A percentile compares a stretch with the other conserved stretches of the same genome.
Evolutionary conservation across 1,140 invertebrate species (phyloP).

Genomic region (Megalonaias nervosa): DNA sequence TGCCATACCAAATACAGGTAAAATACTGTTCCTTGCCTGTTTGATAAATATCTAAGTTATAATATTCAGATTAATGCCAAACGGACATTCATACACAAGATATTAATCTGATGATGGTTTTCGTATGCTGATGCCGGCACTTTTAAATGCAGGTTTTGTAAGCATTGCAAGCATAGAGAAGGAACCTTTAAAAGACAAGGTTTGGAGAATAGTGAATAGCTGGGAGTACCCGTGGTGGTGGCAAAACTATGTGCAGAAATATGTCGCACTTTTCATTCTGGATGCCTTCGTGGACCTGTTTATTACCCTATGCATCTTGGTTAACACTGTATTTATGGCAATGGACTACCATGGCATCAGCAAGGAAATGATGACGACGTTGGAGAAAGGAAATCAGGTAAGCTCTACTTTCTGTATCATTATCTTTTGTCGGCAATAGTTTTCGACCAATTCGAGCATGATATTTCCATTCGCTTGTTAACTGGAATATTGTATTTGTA

Average conservation of each 20-base stretch:
- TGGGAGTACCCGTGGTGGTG: constrained; percentile 97
- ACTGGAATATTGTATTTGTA: no score
- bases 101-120: no score
- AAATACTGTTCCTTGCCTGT: no score
- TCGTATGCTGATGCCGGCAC: no score
- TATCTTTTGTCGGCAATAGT: neutral
- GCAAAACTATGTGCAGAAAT: constrained; percentile 88
- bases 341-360: constrained; percentile 95
- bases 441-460: no score
- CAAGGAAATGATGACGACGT: constrained; percentile 76
- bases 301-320: constrained; percentile 97
- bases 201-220: constrained; percentile 93
- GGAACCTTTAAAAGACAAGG: constrained; percentile 57
- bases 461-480: no score
- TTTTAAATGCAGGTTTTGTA: neutral
- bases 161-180: constrained; percentile 43
- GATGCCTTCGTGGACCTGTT: constrained; percentile 99
- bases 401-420: constrained; percentile 68
- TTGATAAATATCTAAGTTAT: no score
- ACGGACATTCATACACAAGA: no score
- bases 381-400: constrained; percentile 95
- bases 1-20: no score
- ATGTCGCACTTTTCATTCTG: constrained; percentile 92
- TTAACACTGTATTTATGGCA: constrained; percentile 99
- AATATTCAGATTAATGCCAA: no score